Evolutionary conservation across 2,797 vertebrate genomes (phyloP), one percentile per base, ranked within the genome.

Genomic region (Paguma larvata): DNA sequence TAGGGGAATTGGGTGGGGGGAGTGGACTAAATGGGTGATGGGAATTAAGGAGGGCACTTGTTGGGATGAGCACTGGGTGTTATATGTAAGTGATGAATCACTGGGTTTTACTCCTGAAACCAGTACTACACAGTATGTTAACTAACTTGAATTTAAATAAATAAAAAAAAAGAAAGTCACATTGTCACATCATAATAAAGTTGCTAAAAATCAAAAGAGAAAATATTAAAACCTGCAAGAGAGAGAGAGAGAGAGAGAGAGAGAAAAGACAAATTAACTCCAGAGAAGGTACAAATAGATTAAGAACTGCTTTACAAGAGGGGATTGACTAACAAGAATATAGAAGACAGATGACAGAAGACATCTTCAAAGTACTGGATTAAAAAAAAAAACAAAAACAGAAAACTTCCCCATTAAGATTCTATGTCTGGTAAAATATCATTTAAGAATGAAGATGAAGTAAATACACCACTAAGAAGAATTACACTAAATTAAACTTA

Each of bases 221-320:
- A 90, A 89, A 77, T 51, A 94, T 16, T 82, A 41, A 92, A 91
- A 92, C 21, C 4, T 41, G 25, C 46, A 51, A 88, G n/a, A 59
- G 63, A 56, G 25, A 46, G 38, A 38, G 38, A 38, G 38, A 38
- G 38, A 38, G 38, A 38, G n/a, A 65, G 21, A 30, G 21, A 12
- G 14, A 88, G 25, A 70, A 79, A 73, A 63, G 8, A 78, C n/a
- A 51, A 80, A 80, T 88, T 63, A 95, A 70, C 41, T 93, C 18
- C 46, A 91, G 73, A 93, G 38, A 93, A 82, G 18, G 38, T 38
- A 79, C 44, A 91, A 30, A 23, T 94, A 89, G 25, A 84, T 63
- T 68, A 70, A 65, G 44, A 84, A 87, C 21, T 78, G 25, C 78
- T 91, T 84, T 19, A 85, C 19, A 59, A 48, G 67, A 94, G 59